phyloP scores from a whole-genome alignment of 1,140 invertebrate species.

The Mylabris phalerata region DNA sequence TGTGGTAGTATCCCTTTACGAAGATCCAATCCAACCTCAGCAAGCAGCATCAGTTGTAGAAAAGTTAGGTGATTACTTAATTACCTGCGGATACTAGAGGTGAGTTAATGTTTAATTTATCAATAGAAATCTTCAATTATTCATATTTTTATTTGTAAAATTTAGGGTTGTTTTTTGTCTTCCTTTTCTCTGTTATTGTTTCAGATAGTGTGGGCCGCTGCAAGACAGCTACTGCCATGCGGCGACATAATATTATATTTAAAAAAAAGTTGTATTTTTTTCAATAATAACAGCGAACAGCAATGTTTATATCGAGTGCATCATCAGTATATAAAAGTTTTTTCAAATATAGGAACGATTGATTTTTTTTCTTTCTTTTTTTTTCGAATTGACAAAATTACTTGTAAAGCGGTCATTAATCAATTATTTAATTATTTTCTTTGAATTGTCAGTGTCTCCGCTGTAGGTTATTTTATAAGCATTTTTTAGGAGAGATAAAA shows the following conservation, averaged over 20 bases:
- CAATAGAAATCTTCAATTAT: not conserved
- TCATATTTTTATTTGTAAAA: not conserved
- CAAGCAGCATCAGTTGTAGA: constrained; percentile 90
- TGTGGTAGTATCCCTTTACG: constrained; percentile 85
- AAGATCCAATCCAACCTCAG: constrained; percentile 90
- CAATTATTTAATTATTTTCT: not conserved
- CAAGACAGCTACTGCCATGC: constrained; percentile 36
- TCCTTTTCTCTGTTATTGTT: constrained; percentile 21
- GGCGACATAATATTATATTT: constrained; percentile 29
- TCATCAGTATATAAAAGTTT: constrained; percentile 18
- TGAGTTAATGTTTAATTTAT: constrained; percentile 15
- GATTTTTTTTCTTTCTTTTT: constrained; percentile 11
- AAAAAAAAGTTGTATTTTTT: constrained; percentile 39
- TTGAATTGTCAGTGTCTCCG: constrained; percentile 6
- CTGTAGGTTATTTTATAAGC: constrained; percentile 24
- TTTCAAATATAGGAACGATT: constrained; percentile 16
- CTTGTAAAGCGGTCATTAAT: not conserved
- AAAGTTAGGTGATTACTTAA: constrained; percentile 92
- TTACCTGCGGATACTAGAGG: constrained; percentile 87
- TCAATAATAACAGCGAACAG: constrained; percentile 37
- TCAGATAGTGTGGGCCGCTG: constrained; percentile 37
- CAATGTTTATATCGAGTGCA: constrained; percentile 40
- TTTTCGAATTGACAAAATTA: too few relatives aligned
- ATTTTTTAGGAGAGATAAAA: not conserved
- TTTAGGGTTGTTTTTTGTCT: too few relatives aligned